A percentile compares a stretch with the other conserved stretches of the same genome.
phyloP scores from a whole-genome alignment of 1,140 invertebrate genomes.

The Eufriesea mexicana region DNA sequence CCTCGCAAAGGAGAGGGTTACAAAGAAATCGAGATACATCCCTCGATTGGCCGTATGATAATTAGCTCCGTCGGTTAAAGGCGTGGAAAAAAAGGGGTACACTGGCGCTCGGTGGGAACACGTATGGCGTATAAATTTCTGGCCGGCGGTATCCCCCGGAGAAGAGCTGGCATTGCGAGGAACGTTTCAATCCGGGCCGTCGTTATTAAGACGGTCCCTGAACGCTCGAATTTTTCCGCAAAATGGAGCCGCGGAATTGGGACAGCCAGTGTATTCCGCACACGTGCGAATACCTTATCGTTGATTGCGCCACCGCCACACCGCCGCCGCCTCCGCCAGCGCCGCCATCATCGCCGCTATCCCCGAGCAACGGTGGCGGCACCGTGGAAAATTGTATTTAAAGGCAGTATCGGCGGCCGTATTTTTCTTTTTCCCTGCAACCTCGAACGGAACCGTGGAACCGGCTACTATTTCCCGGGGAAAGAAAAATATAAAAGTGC shows the following conservation, averaged over 20 bases:
- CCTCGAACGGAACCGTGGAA: background rate
- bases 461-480: conserved; percentile 1
- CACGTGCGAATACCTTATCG: conserved; percentile 47
- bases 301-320: conserved; percentile 34
- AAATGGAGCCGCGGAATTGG: conserved; percentile 44
- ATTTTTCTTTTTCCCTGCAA: background rate
- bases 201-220: conserved; percentile 45
- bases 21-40: no score
- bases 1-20: no score
- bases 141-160: conserved; percentile 6
- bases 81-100: background rate
- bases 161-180: background rate
- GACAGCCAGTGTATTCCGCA: conserved; percentile 36
- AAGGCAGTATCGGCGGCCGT: conserved; percentile 25
- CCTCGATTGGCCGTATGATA: background rate
- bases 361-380: no score
- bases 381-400: conserved; percentile 48
- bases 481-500: conserved; percentile 16
- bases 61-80: background rate
- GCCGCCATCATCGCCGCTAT: no score
- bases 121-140: conserved; percentile 29
- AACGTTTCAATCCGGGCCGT: conserved; percentile 42
- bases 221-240: conserved; percentile 50
- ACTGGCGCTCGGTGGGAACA: background rate
- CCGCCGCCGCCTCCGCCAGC: background rate